Conservation (phyloP, 2,797 vertebrate species). For the Protonibea diacanthus region DNA sequence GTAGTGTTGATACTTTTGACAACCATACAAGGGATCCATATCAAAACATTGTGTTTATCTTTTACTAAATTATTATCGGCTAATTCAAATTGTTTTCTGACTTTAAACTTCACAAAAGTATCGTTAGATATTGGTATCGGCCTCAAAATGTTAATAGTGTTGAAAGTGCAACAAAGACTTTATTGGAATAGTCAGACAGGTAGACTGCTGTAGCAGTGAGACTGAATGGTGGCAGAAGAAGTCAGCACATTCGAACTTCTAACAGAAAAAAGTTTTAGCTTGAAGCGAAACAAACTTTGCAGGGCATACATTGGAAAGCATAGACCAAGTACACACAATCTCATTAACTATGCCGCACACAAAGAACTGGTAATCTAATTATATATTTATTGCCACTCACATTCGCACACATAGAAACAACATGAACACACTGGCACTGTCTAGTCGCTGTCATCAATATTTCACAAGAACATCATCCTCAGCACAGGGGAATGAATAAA, state of each 20-base stretch:
- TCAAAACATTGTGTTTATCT: too few relatives aligned
- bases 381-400: slow-evolving; percentile 35
- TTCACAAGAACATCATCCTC: slow-evolving; percentile 71
- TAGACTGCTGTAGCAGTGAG: not conserved
- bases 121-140: too few relatives aligned
- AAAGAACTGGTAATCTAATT: slow-evolving; percentile 7
- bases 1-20: too few relatives aligned
- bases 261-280: not conserved
- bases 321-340: not conserved
- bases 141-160: too few relatives aligned
- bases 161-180: too few relatives aligned
- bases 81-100: too few relatives aligned
- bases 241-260: not conserved
- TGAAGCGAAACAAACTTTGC: not conserved
- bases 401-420: slow-evolving; percentile 21
- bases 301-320: not conserved
- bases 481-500: slow-evolving; percentile 63
- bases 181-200: not conserved
- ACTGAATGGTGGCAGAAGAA: not conserved
- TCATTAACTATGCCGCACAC: slow-evolving; percentile 16
- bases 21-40: too few relatives aligned
- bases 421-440: slow-evolving; percentile 49
- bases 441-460: slow-evolving; percentile 72
- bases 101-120: too few relatives aligned
- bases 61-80: too few relatives aligned